Conservation (phyloP, 1,140 invertebrate genomes). For the Sitophilus oryzae region DNA sequence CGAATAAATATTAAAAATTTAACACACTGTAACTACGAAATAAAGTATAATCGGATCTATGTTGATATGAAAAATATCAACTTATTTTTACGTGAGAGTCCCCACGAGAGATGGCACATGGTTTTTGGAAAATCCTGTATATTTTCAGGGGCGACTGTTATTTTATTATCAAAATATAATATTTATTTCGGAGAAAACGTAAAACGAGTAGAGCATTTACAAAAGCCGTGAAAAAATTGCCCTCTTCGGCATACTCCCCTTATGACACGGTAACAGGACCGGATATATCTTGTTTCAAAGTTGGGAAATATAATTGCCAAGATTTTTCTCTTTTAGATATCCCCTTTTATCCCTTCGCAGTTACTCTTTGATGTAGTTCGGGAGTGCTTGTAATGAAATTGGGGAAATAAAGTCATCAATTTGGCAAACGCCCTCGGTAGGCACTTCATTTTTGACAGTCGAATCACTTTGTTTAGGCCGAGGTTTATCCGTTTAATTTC, state of each 20-base stretch:
- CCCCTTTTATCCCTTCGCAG: conserved; percentile 19
- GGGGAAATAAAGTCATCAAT: conserved; percentile 17
- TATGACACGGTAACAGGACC: conserved; percentile 8
- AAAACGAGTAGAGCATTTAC: neutral
- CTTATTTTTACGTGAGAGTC: too few relatives aligned
- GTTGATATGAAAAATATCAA: too few relatives aligned
- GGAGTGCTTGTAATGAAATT: conserved; percentile 10
- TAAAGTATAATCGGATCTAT: too few relatives aligned
- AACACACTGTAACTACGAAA: too few relatives aligned
- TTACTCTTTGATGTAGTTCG: conserved; percentile 5
- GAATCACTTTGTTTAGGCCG: neutral
- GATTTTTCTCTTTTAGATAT: conserved; percentile 16
- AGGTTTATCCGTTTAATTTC: neutral
- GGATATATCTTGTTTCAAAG: conserved; percentile 19
- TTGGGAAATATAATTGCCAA: conserved; percentile 20
- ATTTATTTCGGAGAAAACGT: too few relatives aligned
- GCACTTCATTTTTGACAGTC: neutral
- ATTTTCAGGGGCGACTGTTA: too few relatives aligned
- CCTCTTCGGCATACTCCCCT: conserved; percentile 1
- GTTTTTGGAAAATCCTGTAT: too few relatives aligned
- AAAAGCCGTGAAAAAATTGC: neutral
- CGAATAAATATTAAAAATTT: too few relatives aligned
- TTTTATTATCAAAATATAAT: too few relatives aligned
- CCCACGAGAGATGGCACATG: too few relatives aligned
- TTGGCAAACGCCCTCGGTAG: neutral